Evolutionary conservation across 1,140 invertebrate species (phyloP).

Genomic region (Eumeta japonica): DNA sequence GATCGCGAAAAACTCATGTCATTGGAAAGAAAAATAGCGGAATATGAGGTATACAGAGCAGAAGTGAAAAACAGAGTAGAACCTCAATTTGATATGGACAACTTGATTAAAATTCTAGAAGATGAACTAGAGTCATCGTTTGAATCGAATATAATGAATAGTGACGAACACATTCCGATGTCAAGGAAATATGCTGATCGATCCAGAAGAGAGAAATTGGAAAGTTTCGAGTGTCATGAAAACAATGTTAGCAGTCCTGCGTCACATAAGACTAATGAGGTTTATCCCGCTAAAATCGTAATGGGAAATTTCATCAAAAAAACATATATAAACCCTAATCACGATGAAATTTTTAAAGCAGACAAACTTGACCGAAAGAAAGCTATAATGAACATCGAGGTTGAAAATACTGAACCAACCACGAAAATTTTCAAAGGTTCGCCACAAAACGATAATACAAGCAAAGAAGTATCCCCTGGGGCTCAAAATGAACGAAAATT

Average conservation of each 20-base stretch:
- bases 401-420: too few species aligned
- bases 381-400: slow-evolving; percentile 21
- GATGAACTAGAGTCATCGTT: slow-evolving; percentile 30
- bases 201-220: slow-evolving; percentile 7
- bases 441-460: too few species aligned
- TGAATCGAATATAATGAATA: slow-evolving; percentile 13
- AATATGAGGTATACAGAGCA: slow-evolving; percentile 18
- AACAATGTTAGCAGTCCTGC: slow-evolving; percentile 8
- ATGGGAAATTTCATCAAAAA: slow-evolving; percentile 23
- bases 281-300: slow-evolving; percentile 19
- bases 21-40: slow-evolving; percentile 25
- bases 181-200: slow-evolving; percentile 9
- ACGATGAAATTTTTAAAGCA: slow-evolving; percentile 14
- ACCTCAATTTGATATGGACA: slow-evolving; percentile 26
- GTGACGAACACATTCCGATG: slow-evolving; percentile 8
- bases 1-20: slow-evolving; percentile 27
- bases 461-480: too few species aligned
- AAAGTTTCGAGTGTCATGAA: slow-evolving; percentile 8
- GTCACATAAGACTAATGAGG: slow-evolving; percentile 11
- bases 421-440: too few species aligned
- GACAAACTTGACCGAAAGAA: slow-evolving; percentile 24
- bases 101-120: slow-evolving; percentile 40
- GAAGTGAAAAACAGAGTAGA: slow-evolving; percentile 16
- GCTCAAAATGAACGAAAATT: too few species aligned
- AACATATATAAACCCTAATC: slow-evolving; percentile 17